Percentiles rank a stretch among this genome's conserved stretches.
These are phyloP conservation scores for Choloepus hoffmanni DNA, from an alignment of 2,113 vertebrate genomes.

Conservation along the genomic window DNA sequence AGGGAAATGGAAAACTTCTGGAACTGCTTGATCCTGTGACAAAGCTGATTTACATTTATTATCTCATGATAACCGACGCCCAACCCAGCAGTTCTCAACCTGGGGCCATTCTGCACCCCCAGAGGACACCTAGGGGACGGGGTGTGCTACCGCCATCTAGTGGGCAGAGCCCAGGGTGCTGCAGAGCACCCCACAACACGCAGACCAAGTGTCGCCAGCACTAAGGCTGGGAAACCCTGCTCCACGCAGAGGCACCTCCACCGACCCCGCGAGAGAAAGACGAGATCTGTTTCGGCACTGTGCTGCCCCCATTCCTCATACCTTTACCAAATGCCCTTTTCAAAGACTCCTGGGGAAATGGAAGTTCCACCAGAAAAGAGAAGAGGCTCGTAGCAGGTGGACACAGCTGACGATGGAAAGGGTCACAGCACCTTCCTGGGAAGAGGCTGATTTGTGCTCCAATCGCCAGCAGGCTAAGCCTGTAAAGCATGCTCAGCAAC, in stretches of 20 bases:
- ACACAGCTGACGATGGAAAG: constrained; percentile 35
- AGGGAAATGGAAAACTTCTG: not conserved
- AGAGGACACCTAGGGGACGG: not conserved
- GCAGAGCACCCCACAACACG: not conserved
- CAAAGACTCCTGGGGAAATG: not conserved
- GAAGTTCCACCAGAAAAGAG: constrained; percentile 46
- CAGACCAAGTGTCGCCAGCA: not conserved
- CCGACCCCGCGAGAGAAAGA: not conserved
- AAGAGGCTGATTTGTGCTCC: not conserved
- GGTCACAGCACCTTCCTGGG: constrained; percentile 38
- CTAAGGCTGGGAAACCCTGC: not conserved
- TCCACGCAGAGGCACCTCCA: not conserved
- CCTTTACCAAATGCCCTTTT: constrained; percentile 28
- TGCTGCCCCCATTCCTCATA: not conserved
- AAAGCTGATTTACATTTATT: not conserved
- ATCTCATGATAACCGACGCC: not conserved
- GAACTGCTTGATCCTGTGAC: not conserved
- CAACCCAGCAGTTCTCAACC: not conserved
- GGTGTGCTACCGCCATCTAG: not conserved
- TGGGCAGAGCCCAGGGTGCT: not conserved
- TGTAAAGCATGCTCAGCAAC: constrained; percentile 14
- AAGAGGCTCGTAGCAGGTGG: not conserved
- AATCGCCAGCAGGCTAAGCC: not conserved
- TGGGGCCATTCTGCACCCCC: not conserved
- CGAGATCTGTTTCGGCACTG: not conserved